Evolutionary conservation across 1,140 invertebrate species (phyloP).

Genomic region (Drosophila repletoides): DNA sequence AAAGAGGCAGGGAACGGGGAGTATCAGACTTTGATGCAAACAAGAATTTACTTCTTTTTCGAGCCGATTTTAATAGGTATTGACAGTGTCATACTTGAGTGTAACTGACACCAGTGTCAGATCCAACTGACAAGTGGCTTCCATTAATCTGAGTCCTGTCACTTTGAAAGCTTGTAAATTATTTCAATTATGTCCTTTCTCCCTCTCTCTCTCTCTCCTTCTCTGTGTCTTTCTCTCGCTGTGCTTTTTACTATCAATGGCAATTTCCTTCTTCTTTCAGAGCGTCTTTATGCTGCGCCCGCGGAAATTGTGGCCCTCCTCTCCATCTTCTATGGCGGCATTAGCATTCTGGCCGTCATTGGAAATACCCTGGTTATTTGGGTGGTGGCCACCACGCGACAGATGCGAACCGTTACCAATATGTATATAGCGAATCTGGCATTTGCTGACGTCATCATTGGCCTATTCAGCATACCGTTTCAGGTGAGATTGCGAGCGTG

Average conservation of each 20-base stretch:
- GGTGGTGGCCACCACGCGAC: slow-evolving; percentile 88
- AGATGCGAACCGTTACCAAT: slow-evolving; percentile 92
- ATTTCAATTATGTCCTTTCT: slow-evolving; percentile 23
- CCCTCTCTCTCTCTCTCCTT: neutral
- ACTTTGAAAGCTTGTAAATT: slow-evolving; percentile 15
- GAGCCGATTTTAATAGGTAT: neutral
- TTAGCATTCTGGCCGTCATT: slow-evolving; percentile 90
- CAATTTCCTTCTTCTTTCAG: slow-evolving; percentile 22
- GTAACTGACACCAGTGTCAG: neutral
- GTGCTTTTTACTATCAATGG: too few relatives aligned
- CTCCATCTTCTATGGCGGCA: slow-evolving; percentile 90
- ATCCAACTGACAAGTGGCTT: neutral
- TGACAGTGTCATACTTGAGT: neutral
- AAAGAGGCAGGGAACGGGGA: too few relatives aligned
- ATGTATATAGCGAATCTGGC: slow-evolving; percentile 92
- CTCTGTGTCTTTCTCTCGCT: neutral
- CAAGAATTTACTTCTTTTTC: too few relatives aligned
- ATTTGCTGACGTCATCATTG: slow-evolving; percentile 90
- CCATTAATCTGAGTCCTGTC: slow-evolving; percentile 30
- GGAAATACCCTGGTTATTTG: slow-evolving; percentile 92
- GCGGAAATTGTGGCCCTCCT: slow-evolving; percentile 88
- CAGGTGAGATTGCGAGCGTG: too few relatives aligned
- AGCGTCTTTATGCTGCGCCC: slow-evolving; percentile 88
- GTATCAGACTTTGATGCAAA: too few relatives aligned
- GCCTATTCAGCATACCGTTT: slow-evolving; percentile 91